These are phyloP conservation scores for Hypercompe scribonia DNA, from an alignment of 2,888 invertebrate genomes.

Conservation along the genomic window DNA sequence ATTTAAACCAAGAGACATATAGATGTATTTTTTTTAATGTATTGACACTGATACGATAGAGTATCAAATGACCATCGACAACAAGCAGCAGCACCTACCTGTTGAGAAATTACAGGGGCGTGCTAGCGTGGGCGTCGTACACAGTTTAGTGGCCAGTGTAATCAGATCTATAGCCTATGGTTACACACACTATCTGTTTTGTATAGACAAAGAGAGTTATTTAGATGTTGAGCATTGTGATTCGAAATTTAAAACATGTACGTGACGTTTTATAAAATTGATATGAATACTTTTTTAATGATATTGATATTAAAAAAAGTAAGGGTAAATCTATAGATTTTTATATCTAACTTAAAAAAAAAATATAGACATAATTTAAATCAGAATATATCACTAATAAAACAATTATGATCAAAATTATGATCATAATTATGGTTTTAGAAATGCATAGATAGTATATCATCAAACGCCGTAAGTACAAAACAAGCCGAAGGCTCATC, in stretches of 20 bases:
- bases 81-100: conserved; percentile 44
- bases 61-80: conserved; percentile 43
- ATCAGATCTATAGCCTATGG: conserved; percentile 29
- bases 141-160: conserved; percentile 29
- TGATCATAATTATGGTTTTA: too few species aligned
- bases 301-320: not conserved
- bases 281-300: not conserved
- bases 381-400: not conserved
- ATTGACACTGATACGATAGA: not conserved
- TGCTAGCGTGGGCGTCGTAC: conserved; percentile 44
- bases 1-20: not conserved
- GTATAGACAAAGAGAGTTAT: not conserved
- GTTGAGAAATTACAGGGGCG: conserved; percentile 60
- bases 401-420: too few species aligned
- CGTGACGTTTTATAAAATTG: not conserved
- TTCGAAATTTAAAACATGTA: not conserved
- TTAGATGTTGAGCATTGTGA: not conserved
- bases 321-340: not conserved
- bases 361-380: not conserved
- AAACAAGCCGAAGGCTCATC: not conserved
- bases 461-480: not conserved
- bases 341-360: not conserved
- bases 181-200: not conserved
- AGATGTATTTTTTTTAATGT: not conserved
- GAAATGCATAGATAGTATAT: not conserved